Evolutionary conservation across 2,888 invertebrate species (phyloP).

Genomic region (Conchocele bisecta): DNA sequence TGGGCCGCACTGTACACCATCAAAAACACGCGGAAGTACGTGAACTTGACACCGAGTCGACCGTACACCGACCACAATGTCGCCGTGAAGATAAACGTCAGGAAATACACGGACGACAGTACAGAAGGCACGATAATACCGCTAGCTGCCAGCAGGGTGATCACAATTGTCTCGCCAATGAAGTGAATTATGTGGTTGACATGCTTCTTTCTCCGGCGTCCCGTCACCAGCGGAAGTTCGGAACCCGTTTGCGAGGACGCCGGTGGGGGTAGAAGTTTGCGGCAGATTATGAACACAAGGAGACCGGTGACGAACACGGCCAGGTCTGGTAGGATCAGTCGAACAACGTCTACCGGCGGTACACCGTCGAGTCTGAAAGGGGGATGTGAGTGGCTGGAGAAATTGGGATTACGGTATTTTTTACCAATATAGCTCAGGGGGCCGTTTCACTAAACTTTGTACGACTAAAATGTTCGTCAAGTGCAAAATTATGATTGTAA

Average conservation of each 20-base stretch:
- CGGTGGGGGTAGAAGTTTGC: constrained; percentile 54
- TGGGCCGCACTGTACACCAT: constrained; percentile 89
- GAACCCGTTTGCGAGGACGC: constrained; percentile 5
- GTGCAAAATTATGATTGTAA: no score
- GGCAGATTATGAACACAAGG: constrained; percentile 70
- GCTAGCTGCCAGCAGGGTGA: constrained; percentile 74
- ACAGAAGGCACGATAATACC: constrained; percentile 92
- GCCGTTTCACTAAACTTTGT: no score
- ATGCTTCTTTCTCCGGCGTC: constrained; percentile 40
- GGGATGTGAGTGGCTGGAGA: no score
- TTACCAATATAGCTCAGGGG: no score
- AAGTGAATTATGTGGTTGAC: constrained; percentile 62
- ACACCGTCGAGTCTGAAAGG: constrained; percentile 72
- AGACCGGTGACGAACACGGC: constrained; percentile 72
- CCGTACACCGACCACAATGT: constrained; percentile 89
- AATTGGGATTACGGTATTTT: no score
- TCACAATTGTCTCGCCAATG: constrained; percentile 71
- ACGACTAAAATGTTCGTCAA: no score
- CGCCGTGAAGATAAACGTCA: constrained; percentile 91
- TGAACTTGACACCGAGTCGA: constrained; percentile 90
- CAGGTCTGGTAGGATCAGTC: constrained; percentile 79
- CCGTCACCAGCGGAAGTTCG: constrained; percentile 49
- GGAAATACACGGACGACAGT: constrained; percentile 92
- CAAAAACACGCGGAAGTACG: constrained; percentile 82
- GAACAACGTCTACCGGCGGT: constrained; percentile 66